phyloP scores from a whole-genome alignment of 2,797 vertebrate species.

The Tiaroga cobitis region DNA sequence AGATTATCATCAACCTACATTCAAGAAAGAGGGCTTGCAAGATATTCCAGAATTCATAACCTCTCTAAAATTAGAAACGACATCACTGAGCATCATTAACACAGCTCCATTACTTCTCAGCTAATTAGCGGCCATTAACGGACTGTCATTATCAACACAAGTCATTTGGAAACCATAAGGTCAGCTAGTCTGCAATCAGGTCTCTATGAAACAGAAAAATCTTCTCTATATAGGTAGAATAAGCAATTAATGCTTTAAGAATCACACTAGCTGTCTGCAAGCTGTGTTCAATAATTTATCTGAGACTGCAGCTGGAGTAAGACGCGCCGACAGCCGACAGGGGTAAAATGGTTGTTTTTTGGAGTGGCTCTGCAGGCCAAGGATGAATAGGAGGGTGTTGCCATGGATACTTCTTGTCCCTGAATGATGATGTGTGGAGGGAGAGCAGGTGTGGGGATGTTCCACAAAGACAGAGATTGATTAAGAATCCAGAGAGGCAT shows the following conservation, averaged over 20 bases:
- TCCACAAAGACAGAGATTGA: slow-evolving; percentile 75
- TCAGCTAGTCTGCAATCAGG: slow-evolving; percentile 11
- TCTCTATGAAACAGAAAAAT: slow-evolving; percentile 36
- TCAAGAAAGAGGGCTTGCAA: background rate
- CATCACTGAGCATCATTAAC: slow-evolving; percentile 9
- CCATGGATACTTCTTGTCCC: slow-evolving; percentile 71
- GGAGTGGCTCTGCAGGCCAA: slow-evolving; percentile 64
- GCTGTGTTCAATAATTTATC: slow-evolving; percentile 74
- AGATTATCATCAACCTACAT: background rate
- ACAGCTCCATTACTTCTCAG: slow-evolving; percentile 13
- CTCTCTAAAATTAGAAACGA: slow-evolving; percentile 16
- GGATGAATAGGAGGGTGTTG: slow-evolving; percentile 78
- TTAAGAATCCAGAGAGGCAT: slow-evolving; percentile 75
- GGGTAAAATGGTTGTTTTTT: slow-evolving; percentile 67
- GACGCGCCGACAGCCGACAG: slow-evolving; percentile 57
- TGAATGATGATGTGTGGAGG: slow-evolving; percentile 58
- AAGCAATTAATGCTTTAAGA: slow-evolving; percentile 36
- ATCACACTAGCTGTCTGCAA: slow-evolving; percentile 44
- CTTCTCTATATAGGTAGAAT: slow-evolving; percentile 28
- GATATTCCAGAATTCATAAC: background rate
- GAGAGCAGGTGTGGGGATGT: slow-evolving; percentile 76
- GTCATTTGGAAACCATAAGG: slow-evolving; percentile 31
- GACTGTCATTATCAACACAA: slow-evolving; percentile 15
- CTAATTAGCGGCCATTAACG: slow-evolving; percentile 21
- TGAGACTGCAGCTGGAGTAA: slow-evolving; percentile 60